Evolutionary conservation across 2,113 vertebrate genomes (phyloP), one percentile per base, ranked within the genome.

Genomic region (Cryptotis parvus): DNA sequence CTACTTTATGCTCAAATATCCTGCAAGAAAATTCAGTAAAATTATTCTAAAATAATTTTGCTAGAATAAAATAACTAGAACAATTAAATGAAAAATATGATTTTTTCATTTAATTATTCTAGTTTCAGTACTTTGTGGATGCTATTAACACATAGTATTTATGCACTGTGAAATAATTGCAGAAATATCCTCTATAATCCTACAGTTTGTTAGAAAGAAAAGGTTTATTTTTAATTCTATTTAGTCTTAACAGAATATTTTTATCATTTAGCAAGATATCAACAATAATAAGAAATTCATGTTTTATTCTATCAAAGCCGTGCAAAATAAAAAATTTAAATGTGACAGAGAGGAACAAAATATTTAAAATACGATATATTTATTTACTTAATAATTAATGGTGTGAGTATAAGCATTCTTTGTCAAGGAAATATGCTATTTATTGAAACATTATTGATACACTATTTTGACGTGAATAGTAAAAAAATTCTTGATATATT

Each of bases 271-370:
- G n/a, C 41, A 72, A 55, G 35, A 73, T 66, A 58, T 75, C 0
- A 63, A 92, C 43, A 74, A 10, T 77, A 79, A 79, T 10, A 5
- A 61, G 88, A 49, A 45, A 4, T n/a, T 83, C 6, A 52, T 39
- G 43, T 84, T 66, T 92, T 73, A n/a, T 89, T 89, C 3, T 69
- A 9, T 76, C 18, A 73, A 37, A 76, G 77, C 55, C 24, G 4
- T 87, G 15, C 16, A 12, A 92, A 94, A 70, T 75, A 55, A 92
- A 70, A 7, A 18, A 80, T 83, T 91, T 77, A 45, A 41, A 45
- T 58, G 55, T 58, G 20, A 22, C 0, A 79, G 29, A 16, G 61
- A 4, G 1, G 3, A 8, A 4, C 37, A 1, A 5, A 79, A 4
- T 27, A 81, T n/a, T n/a, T n/a, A n/a, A n/a, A n/a, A 78, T 58